A percentile compares a stretch with the other conserved stretches of the same genome.
Evolutionary conservation across 2,113 vertebrate species (phyloP).

Genomic region (Stercorarius parasiticus): DNA sequence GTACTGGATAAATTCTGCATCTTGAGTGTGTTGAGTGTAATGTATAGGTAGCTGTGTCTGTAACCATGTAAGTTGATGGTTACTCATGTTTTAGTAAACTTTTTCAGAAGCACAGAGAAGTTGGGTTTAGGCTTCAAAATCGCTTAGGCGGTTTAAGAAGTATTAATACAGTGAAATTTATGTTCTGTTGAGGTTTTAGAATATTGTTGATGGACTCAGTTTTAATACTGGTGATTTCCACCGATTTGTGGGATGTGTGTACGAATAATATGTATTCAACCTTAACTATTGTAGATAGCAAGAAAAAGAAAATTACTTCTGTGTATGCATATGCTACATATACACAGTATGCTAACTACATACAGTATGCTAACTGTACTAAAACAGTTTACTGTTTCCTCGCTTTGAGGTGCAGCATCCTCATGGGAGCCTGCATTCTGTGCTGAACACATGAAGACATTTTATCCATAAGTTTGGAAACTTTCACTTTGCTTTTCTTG

Average conservation of each 20-base stretch:
- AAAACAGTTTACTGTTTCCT: background rate
- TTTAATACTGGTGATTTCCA: background rate
- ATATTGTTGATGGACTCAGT: background rate
- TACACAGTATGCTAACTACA: background rate
- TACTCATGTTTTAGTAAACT: background rate
- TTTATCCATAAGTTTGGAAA: background rate
- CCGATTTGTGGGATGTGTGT: background rate
- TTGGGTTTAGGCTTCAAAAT: background rate
- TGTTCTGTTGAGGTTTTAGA: background rate
- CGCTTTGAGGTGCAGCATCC: background rate
- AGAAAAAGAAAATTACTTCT: background rate
- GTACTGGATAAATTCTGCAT: background rate
- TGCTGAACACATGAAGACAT: accelerated
- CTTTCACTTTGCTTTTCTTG: background rate
- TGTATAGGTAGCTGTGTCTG: background rate
- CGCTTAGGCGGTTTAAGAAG: background rate
- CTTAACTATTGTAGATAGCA: background rate
- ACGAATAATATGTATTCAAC: background rate
- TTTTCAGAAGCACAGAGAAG: background rate
- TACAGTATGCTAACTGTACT: background rate
- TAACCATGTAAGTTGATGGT: background rate
- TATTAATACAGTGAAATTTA: background rate
- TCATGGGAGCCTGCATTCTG: background rate
- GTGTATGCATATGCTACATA: background rate
- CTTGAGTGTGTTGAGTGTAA: background rate